Conservation (phyloP, 2,113 vertebrate species). For the Gobiocypris rarus region DNA sequence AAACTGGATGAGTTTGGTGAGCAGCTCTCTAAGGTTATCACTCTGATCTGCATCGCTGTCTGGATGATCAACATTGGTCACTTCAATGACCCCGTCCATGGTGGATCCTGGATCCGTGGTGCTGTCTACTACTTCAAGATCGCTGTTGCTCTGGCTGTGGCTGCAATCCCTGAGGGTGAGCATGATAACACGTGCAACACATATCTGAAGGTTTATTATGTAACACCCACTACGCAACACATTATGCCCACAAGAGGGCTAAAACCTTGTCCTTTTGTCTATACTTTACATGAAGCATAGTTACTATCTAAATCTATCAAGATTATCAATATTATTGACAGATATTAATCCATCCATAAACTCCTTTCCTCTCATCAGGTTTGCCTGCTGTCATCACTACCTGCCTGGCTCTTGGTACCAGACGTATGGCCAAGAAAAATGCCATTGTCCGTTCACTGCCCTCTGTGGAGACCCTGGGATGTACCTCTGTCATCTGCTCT, state of each 20-base stretch:
- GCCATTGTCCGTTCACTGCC: conserved; percentile 91
- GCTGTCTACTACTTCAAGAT: conserved; percentile 98
- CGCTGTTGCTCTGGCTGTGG: conserved; percentile 89
- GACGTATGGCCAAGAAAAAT: conserved; percentile 96
- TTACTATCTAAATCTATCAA: neutral
- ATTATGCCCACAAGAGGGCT: neutral
- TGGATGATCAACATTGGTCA: conserved; percentile 97
- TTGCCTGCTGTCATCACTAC: conserved; percentile 89
- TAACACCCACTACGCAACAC: neutral
- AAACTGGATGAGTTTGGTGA: conserved; percentile 95
- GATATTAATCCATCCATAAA: conserved; percentile 19
- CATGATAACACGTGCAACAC: neutral
- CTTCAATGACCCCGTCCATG: conserved; percentile 93
- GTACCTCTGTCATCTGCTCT: conserved; percentile 94
- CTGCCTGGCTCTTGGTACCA: conserved; percentile 90
- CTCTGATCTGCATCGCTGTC: conserved; percentile 92
- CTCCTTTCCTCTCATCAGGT: conserved; percentile 64
- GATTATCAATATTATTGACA: neutral
- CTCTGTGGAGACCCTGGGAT: conserved; percentile 93
- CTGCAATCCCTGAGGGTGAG: conserved; percentile 91
- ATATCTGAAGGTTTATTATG: neutral
- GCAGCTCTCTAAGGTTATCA: conserved; percentile 95
- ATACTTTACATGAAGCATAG: neutral
- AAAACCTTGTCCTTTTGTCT: neutral
- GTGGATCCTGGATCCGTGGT: conserved; percentile 92